Conservation (phyloP, 2,797 vertebrate species). For the Neoniphon sammara region DNA sequence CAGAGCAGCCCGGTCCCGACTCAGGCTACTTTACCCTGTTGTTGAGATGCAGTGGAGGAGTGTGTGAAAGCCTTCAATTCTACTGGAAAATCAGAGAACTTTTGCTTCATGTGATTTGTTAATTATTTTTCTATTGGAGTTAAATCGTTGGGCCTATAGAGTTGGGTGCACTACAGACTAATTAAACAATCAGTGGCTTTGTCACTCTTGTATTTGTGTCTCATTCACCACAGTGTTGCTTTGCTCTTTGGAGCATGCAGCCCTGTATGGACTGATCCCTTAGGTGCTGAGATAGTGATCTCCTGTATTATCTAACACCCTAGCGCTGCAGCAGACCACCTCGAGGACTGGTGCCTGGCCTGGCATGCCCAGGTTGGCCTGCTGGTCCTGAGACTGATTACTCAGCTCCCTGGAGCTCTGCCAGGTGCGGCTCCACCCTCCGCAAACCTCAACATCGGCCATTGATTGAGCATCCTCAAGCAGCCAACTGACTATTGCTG, state of each 20-base stretch:
- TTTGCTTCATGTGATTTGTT: neutral
- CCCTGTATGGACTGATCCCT: neutral
- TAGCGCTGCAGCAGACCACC: conserved; percentile 50
- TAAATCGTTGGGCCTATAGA: neutral
- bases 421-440: conserved; percentile 64
- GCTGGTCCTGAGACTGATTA: conserved; percentile 66
- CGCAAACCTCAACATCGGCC: conserved; percentile 13
- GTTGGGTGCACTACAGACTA: no score
- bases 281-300: neutral
- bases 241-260: neutral
- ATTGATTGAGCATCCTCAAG: conserved; percentile 9
- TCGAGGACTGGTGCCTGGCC: conserved; percentile 19
- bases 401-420: conserved; percentile 70
- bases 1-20: conserved; percentile 11
- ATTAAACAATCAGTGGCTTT: neutral
- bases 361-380: conserved; percentile 46
- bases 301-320: conserved; percentile 28
- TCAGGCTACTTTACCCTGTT: conserved; percentile 3
- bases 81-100: neutral
- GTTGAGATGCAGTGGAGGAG: conserved; percentile 31
- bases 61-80: conserved; percentile 6
- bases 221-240: neutral
- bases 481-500: conserved; percentile 25
- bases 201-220: neutral
- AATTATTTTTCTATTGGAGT: neutral